Conservation (phyloP, 30 jellyfish, hydroid and myxozoan species). For the Cassiopea xamachana region DNA sequence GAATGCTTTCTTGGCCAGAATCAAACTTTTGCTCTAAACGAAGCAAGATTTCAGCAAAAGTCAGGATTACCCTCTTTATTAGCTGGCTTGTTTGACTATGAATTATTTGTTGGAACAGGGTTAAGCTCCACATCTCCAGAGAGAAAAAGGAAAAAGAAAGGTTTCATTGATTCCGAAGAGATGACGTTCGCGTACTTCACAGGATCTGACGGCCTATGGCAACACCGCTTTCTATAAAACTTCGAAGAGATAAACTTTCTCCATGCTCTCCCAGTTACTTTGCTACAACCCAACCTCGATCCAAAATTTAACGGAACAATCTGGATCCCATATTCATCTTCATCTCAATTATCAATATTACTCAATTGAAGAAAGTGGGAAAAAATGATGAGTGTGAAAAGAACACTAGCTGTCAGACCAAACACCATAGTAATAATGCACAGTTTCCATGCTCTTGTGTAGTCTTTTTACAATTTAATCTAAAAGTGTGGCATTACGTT, state of each 20-base stretch:
- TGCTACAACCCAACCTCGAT: neutral
- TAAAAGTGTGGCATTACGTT: too few species aligned
- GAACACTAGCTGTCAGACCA: constrained; percentile 10
- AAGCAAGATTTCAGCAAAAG: neutral
- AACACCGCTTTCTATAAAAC: neutral
- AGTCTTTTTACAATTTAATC: too few species aligned
- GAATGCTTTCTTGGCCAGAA: constrained; percentile 2
- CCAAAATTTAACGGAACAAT: neutral
- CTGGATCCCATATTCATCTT: neutral
- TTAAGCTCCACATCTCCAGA: constrained; percentile 9
- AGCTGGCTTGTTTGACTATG: neutral
- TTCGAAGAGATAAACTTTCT: constrained; percentile 3
- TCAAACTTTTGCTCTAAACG: constrained; percentile 1
- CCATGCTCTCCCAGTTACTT: neutral
- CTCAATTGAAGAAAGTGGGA: neutral
- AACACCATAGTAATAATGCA: too few species aligned
- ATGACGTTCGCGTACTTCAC: neutral
- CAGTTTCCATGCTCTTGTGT: too few species aligned
- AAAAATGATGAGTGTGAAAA: constrained; percentile 1
- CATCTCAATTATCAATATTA: neutral
- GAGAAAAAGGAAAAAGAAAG: neutral
- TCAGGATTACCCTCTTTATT: neutral
- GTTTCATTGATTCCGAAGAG: neutral
- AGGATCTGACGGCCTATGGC: neutral
- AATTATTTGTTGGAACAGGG: constrained; percentile 6